Evolutionary conservation across 2,113 vertebrate species (phyloP), one percentile per base, ranked within the genome.

Genomic region (Daubentonia madagascariensis): DNA sequence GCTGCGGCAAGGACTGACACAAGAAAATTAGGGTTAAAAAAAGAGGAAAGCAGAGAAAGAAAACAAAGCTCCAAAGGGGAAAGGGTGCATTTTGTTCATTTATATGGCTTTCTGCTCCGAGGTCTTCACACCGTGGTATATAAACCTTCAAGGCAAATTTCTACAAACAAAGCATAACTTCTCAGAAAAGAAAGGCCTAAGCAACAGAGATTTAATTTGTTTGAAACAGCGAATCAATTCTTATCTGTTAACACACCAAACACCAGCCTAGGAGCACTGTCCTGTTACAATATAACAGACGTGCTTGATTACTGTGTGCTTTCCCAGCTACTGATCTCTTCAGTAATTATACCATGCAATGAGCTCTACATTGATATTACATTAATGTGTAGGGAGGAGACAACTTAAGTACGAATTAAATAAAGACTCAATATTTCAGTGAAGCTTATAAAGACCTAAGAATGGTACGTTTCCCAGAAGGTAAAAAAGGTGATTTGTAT

Each of bases 181-280:
- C 97, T 98, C 95, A 92, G 96, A 96, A 98, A 98, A 98, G 96
- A 98, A 98, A 98, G 94, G 95, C 78, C 97, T 93, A 87, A 98
- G 96, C 92, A 98, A 98, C 92, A 97, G 96, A 97, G 97, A 98
- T 98, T 98, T 98, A 98, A 98, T 98, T 98, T 97, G 98, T 98
- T 98, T 97, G 97, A 98, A 98, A 98, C 72, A 98, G 97, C 91
- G 98, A 98, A 98, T 98, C 98, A 98, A 98, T 98, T 98, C 96
- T 97, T 98, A 97, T 97, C 97, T 98, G 96, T 98, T 98, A 98
- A 98, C 97, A 97, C 93, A 97, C 97, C 97, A 98, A 98, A 98
- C 98, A 98, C 96, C 98, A 98, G 94, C 50, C 67, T 54, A 98
- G 97, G 97, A 98, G 97, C 97, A 96, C 97, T 97, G 96, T 98